These are phyloP conservation scores for Drosophila saltans DNA, from an alignment of 1,140 invertebrate genomes.

Conservation along the genomic window DNA sequence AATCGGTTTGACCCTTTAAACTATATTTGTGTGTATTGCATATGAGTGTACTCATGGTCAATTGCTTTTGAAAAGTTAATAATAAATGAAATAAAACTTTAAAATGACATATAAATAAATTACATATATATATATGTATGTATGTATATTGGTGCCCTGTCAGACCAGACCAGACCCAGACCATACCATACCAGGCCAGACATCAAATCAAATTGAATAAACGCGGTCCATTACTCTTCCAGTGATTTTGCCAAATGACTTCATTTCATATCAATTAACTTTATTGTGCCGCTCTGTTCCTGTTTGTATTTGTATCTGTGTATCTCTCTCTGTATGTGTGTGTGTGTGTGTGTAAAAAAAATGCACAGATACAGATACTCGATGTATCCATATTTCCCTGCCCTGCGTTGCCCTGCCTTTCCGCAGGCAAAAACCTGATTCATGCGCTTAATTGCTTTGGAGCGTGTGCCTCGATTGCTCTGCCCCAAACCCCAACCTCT, in stretches of 20 bases:
- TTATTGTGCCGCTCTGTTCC: slow-evolving; percentile 59
- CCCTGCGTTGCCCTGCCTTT: slow-evolving; percentile 52
- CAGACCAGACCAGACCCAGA: not conserved
- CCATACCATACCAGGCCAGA: slow-evolving; percentile 31
- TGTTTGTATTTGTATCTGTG: slow-evolving; percentile 15
- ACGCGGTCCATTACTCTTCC: slow-evolving; percentile 75
- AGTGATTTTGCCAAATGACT: slow-evolving; percentile 83
- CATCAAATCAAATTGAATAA: slow-evolving; percentile 80
- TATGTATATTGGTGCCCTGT: slow-evolving; percentile 34
- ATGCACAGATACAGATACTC: slow-evolving; percentile 37
- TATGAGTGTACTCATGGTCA: slow-evolving; percentile 47
- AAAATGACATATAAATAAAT: slow-evolving; percentile 22
- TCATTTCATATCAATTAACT: slow-evolving; percentile 83
- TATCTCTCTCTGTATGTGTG: slow-evolving; percentile 26
- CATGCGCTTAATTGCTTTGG: slow-evolving; percentile 82
- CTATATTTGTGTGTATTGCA: slow-evolving; percentile 20
- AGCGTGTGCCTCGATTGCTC: slow-evolving; percentile 59
- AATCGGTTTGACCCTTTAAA: not conserved
- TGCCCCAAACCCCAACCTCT: not conserved
- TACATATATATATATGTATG: slow-evolving; percentile 19
- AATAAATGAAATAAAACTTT: slow-evolving; percentile 47
- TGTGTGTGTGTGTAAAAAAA: slow-evolving; percentile 52
- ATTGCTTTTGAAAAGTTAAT: slow-evolving; percentile 63
- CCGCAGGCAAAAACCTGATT: slow-evolving; percentile 77
- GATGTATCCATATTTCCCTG: slow-evolving; percentile 39